Conservation (phyloP, 2,113 vertebrate genomes). For the Harpagus bidentatus region DNA sequence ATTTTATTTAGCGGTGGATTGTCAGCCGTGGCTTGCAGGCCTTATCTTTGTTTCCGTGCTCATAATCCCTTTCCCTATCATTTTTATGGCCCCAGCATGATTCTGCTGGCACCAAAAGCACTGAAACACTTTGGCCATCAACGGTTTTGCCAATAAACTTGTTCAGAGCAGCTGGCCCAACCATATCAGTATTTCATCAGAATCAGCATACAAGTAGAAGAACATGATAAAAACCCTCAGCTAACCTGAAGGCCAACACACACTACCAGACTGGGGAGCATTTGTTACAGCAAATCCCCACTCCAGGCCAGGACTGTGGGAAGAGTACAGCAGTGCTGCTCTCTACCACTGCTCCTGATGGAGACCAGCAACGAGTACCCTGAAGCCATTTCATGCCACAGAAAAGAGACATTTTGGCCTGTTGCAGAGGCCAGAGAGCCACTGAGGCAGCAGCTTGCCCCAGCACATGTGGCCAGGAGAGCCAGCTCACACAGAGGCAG, state of each 20-base stretch:
- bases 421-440: background rate
- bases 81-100: background rate
- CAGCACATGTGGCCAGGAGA: background rate
- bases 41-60: background rate
- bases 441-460: background rate
- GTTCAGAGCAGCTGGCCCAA: background rate
- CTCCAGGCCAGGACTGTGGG: background rate
- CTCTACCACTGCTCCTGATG: rapidly evolving
- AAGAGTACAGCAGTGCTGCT: rapidly evolving
- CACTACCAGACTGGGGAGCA: background rate
- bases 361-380: background rate
- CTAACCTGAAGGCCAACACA: background rate
- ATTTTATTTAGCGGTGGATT: background rate
- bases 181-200: background rate
- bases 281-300: background rate
- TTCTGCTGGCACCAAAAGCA: background rate
- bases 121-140: background rate
- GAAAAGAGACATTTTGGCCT: background rate
- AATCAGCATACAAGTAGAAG: background rate
- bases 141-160: background rate
- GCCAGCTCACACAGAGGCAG: background rate
- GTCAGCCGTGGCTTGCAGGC: background rate
- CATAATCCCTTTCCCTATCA: background rate
- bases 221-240: background rate
- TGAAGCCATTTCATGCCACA: rapidly evolving